Evolutionary conservation across 2,113 vertebrate species (phyloP), one percentile per base, ranked within the genome.

Genomic region (Hippocampus comes): DNA sequence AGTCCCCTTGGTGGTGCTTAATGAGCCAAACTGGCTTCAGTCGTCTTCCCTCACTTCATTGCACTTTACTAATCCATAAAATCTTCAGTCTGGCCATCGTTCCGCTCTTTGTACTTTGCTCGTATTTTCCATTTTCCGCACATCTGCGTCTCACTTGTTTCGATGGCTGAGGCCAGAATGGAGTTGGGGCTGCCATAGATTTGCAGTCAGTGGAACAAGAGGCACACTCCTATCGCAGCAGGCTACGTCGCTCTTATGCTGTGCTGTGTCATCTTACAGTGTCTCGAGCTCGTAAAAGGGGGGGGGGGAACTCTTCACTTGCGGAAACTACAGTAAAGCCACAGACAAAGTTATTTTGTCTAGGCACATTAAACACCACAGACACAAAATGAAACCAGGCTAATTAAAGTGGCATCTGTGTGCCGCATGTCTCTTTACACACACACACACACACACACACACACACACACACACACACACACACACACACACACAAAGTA

Each of bases 51-150:
- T 80, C 76, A 51, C 23, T 69, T 81, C 75, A 77, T 70, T 82
- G 78, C 75, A 73, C 78, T 65, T 69, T 75, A 82, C 72, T 79
- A 78, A 87, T 84, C 82, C 85, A 80, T 82, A 77, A 86, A 86
- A 83, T 69, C 0, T 23, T 78, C 75, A 67, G 80, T 77, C 71
- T 79, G 76, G 67, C 68, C 3, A 1, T 68, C 72, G 70, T 61
- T 81, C 46, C 71, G n/a, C 51, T 70, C 78, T 78, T 71, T 72
- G 74, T 68, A 56, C 78, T 77, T 71, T 56, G 71, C 70, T 77
- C 77, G 70, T 20, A 82, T 80, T 83, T 84, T 78, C 76, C 71
- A 82, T 82, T 82, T 74, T 84, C 60, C 77, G 59, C 77, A 88
- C 83, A 82, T 87, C 85, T 84, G 82, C 82, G 80, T 79, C 76